Evolutionary conservation across 2,888 invertebrate genomes (phyloP).

Genomic region (Spodoptera littoralis): DNA sequence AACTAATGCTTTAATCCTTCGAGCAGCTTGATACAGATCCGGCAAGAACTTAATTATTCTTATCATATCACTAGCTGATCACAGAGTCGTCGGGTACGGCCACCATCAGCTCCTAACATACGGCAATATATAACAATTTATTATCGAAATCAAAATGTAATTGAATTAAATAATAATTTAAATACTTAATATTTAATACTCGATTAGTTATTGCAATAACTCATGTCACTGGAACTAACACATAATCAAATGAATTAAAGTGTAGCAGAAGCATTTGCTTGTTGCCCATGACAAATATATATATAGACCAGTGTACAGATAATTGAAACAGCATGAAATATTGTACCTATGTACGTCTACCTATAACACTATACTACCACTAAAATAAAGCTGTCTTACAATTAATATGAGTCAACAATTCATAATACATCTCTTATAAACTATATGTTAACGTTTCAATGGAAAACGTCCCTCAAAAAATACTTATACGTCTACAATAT

Average conservation of each 20-base stretch:
- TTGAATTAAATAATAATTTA: constrained; percentile 7
- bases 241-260: constrained; percentile 11
- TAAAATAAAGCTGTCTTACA: constrained; percentile 56
- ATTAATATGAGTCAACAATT: constrained; percentile 56
- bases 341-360: constrained; percentile 20
- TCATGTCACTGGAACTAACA: constrained; percentile 22
- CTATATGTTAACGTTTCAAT: constrained; percentile 62
- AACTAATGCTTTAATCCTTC: constrained; percentile 4
- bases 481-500: constrained; percentile 51
- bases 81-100: constrained; percentile 41
- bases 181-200: constrained; percentile 17
- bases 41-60: constrained; percentile 17
- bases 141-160: neutral
- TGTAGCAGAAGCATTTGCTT: constrained; percentile 25
- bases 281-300: constrained; percentile 7
- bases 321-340: constrained; percentile 16
- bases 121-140: constrained; percentile 1
- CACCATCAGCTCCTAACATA: constrained; percentile 14
- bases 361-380: constrained; percentile 39
- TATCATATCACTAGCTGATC: constrained; percentile 23
- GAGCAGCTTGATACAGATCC: constrained; percentile 11
- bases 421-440: constrained; percentile 59
- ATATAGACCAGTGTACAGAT: constrained; percentile 18
- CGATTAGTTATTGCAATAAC: constrained; percentile 18
- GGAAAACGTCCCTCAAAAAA: constrained; percentile 59